A percentile compares a stretch with the other conserved stretches of the same genome.
Evolutionary conservation across 2,113 vertebrate species (phyloP).

Genomic region (Condylura cristata): DNA sequence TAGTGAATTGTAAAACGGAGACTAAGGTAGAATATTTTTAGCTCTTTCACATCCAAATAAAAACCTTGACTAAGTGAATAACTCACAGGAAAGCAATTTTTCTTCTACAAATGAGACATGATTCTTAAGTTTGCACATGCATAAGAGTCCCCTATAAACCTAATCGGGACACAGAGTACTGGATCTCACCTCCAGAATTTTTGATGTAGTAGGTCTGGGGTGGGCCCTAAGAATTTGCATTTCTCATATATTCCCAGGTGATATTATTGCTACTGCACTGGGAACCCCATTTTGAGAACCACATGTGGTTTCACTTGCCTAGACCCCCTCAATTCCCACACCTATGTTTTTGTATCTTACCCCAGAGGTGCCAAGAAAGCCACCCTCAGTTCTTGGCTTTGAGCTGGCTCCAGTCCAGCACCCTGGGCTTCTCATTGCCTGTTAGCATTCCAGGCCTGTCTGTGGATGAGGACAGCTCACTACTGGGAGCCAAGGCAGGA

Average conservation of each 20-base stretch:
- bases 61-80: background rate
- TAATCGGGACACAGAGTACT: background rate
- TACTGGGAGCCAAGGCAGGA: background rate
- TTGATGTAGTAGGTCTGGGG: background rate
- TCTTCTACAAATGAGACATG: background rate
- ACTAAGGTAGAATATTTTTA: background rate
- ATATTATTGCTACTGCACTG: background rate
- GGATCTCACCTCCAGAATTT: background rate
- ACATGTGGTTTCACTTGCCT: background rate
- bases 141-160: background rate
- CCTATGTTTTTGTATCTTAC: background rate
- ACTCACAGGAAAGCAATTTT: background rate
- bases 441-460: background rate
- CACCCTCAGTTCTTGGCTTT: background rate
- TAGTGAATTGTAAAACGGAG: background rate
- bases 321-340: background rate
- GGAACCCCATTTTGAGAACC: background rate
- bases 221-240: background rate
- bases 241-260: background rate
- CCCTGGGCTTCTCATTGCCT: background rate
- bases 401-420: background rate
- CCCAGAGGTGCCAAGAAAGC: background rate
- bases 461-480: background rate
- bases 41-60: background rate
- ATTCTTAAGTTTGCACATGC: background rate